These are phyloP conservation scores for Syngnathoides biaculeatus DNA, from an alignment of 2,113 vertebrate species.

Conservation along the genomic window DNA sequence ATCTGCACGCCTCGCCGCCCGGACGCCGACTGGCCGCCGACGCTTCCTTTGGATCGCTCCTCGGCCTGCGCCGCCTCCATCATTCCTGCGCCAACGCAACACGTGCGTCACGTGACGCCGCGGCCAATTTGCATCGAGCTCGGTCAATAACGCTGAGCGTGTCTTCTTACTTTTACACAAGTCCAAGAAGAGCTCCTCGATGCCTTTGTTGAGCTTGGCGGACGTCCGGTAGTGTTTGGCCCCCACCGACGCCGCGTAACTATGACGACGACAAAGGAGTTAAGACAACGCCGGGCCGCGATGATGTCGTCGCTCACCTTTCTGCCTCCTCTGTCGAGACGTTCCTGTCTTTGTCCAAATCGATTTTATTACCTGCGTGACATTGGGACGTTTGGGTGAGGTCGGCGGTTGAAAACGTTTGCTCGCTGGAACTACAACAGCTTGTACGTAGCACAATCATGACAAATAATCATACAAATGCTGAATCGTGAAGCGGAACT, in stretches of 20 bases:
- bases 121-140: too few species aligned
- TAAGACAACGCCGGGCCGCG: neutral
- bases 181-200: conserved; percentile 97
- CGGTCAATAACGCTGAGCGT: too few species aligned
- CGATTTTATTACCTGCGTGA: conserved; percentile 91
- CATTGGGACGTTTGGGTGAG: neutral
- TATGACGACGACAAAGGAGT: conserved; percentile 39
- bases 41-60: conserved; percentile 88
- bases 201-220: conserved; percentile 98
- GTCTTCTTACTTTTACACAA: conserved; percentile 91
- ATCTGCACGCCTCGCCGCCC: conserved; percentile 92
- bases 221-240: conserved; percentile 98
- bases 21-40: conserved; percentile 79
- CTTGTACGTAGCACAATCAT: too few species aligned
- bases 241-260: conserved; percentile 95
- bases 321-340: conserved; percentile 96
- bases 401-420: neutral
- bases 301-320: conserved; percentile 72
- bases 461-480: too few species aligned
- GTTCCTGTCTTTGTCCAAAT: conserved; percentile 96
- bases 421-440: too few species aligned
- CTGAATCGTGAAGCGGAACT: too few species aligned
- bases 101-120: neutral
- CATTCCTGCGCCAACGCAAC: conserved; percentile 78
- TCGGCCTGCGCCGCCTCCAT: conserved; percentile 94